These are phyloP conservation scores for Ictalurus punctatus DNA, from an alignment of 2,113 vertebrate genomes.

Conservation along the genomic window DNA sequence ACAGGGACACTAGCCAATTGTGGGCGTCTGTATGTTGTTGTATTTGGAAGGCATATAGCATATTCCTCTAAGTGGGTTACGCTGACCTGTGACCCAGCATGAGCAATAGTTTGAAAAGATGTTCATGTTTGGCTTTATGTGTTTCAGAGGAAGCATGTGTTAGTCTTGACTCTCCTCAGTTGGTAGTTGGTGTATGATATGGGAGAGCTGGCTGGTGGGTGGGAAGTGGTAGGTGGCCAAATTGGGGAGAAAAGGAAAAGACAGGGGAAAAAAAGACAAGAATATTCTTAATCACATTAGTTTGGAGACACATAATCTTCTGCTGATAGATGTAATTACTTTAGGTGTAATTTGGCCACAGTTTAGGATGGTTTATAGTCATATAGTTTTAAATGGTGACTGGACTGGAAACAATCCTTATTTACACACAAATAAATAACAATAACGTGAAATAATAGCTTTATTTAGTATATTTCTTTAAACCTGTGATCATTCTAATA, in stretches of 20 bases:
- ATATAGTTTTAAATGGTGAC: not conserved
- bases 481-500: not conserved
- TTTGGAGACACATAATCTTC: not conserved
- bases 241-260: not conserved
- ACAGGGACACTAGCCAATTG: not conserved
- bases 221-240: not conserved
- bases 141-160: not conserved
- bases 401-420: not conserved
- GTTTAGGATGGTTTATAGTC: not conserved
- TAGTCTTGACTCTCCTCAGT: not conserved
- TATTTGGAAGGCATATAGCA: not conserved
- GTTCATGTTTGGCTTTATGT: not conserved
- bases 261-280: too few species aligned
- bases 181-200: not conserved
- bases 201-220: not conserved
- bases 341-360: not conserved
- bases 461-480: not conserved
- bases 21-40: not conserved
- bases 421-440: not conserved
- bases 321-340: not conserved
- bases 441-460: not conserved
- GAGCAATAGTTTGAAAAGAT: not conserved
- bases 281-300: not conserved
- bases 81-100: not conserved
- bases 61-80: not conserved